Percentiles rank a stretch among this genome's conserved stretches.
phyloP scores from a whole-genome alignment of 2,888 invertebrate genomes.

The Hymenopus coronatus region DNA sequence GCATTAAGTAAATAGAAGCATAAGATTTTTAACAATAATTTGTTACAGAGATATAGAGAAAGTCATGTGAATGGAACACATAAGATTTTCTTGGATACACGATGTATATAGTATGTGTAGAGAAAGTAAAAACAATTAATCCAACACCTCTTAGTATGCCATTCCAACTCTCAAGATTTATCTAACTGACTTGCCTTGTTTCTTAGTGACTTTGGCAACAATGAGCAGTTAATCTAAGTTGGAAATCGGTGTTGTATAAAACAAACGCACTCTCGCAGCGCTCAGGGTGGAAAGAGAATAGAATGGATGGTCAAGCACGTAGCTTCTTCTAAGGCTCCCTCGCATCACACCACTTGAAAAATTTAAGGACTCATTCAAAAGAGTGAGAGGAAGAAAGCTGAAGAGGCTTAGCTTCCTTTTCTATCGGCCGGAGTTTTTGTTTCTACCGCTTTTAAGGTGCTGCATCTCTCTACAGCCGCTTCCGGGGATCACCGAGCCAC shows the following conservation, averaged over 20 bases:
- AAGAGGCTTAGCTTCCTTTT: background rate
- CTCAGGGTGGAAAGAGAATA: background rate
- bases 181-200: too few species aligned
- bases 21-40: too few species aligned
- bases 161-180: too few species aligned
- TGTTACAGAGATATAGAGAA: too few species aligned
- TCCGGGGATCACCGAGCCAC: background rate
- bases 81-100: too few species aligned
- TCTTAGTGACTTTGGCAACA: too few species aligned
- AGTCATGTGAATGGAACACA: too few species aligned
- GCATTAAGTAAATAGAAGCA: too few species aligned
- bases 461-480: background rate
- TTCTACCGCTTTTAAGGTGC: background rate
- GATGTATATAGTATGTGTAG: too few species aligned
- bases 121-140: too few species aligned
- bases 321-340: background rate
- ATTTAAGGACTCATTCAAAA: background rate
- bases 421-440: background rate
- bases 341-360: background rate
- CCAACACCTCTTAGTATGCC: too few species aligned
- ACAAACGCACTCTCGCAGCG: background rate
- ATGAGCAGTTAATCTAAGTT: too few species aligned
- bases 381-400: background rate
- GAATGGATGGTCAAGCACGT: background rate
- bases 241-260: background rate